Evolutionary conservation across 2,888 invertebrate species (phyloP).

Genomic region (Auanema freiburgensis): DNA sequence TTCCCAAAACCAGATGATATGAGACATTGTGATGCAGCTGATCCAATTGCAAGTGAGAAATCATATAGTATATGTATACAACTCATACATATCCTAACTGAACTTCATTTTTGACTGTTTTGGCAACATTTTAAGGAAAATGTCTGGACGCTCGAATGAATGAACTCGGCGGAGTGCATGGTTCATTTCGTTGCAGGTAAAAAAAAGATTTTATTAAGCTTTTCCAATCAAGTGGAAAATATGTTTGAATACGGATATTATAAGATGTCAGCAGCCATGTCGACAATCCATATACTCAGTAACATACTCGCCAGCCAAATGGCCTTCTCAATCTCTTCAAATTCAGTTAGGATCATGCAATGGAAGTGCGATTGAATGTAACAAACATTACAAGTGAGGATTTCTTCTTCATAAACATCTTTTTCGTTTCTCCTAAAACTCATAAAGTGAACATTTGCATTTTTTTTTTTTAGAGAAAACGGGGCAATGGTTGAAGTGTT

Average conservation of each 20-base stretch:
- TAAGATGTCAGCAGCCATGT: slow-evolving; percentile 59
- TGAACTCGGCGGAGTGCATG: slow-evolving; percentile 52
- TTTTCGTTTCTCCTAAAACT: neutral
- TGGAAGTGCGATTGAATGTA: slow-evolving; percentile 55
- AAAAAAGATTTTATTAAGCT: too few relatives aligned
- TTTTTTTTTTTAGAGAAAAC: slow-evolving; percentile 46
- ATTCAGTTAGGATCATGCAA: slow-evolving; percentile 61
- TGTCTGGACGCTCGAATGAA: slow-evolving; percentile 55
- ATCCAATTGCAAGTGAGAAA: slow-evolving; percentile 50
- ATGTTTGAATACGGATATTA: too few relatives aligned
- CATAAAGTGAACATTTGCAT: slow-evolving; percentile 10
- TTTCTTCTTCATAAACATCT: neutral
- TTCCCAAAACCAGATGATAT: slow-evolving; percentile 53
- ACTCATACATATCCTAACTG: neutral
- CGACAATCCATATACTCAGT: slow-evolving; percentile 56
- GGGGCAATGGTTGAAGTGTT: slow-evolving; percentile 64
- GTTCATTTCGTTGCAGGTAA: slow-evolving; percentile 47
- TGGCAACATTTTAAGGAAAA: slow-evolving; percentile 42
- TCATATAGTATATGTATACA: neutral
- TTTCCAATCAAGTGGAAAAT: too few relatives aligned
- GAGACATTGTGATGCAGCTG: slow-evolving; percentile 52
- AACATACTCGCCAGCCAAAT: slow-evolving; percentile 60
- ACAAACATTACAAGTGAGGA: slow-evolving; percentile 59
- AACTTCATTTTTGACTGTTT: neutral
- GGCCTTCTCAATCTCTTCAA: slow-evolving; percentile 57